Evolutionary conservation across 2,888 invertebrate species (phyloP).

Genomic region (Myopa tessellatipennis): DNA sequence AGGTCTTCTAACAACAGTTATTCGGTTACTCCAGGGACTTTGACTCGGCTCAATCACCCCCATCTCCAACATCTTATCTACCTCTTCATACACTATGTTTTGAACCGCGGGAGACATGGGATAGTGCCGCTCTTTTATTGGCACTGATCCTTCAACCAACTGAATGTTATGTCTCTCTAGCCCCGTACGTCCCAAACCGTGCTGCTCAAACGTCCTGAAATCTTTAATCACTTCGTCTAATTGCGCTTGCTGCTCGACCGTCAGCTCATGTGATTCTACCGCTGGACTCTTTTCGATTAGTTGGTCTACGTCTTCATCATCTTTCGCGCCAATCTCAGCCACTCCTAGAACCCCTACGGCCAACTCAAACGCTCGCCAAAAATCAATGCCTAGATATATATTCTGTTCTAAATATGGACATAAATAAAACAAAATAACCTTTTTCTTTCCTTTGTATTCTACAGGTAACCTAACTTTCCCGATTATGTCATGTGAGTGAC

Average conservation of each 20-base stretch:
- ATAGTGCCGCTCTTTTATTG: background rate
- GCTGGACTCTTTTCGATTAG: no score
- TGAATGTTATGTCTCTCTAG: background rate
- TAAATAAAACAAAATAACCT: no score
- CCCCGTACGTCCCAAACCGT: background rate
- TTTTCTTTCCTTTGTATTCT: no score
- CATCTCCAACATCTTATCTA: background rate
- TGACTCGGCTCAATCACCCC: background rate
- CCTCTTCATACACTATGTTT: background rate
- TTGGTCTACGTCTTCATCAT: no score
- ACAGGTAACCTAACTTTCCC: no score
- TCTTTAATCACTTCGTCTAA: background rate
- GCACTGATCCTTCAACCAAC: background rate
- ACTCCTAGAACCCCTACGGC: no score
- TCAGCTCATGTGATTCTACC: no score
- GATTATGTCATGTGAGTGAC: no score
- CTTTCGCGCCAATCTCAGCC: no score
- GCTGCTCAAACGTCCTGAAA: background rate
- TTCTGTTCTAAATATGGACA: no score
- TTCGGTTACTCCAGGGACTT: background rate
- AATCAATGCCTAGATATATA: no score
- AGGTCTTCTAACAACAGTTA: slow-evolving; percentile 43
- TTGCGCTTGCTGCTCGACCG: background rate
- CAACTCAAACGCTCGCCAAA: no score
- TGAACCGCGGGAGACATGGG: background rate